These are phyloP conservation scores for Odontomachus brunneus DNA, from an alignment of 1,140 invertebrate species.

Conservation along the genomic window DNA sequence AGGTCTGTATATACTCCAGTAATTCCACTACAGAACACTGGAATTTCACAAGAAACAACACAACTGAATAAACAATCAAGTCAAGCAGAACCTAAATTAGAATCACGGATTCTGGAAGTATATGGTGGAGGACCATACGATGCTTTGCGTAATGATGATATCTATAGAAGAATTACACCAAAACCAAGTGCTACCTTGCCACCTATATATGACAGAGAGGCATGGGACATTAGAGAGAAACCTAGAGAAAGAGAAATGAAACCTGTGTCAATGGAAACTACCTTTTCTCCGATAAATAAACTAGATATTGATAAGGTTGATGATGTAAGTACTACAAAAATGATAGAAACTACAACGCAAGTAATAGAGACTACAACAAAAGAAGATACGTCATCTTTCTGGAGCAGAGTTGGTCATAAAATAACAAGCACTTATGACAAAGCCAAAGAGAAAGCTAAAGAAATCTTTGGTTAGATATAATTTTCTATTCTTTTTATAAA, in stretches of 20 bases:
- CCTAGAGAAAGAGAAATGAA: constrained; percentile 55
- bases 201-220: constrained; percentile 63
- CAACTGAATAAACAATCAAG: not conserved
- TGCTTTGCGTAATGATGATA: constrained; percentile 64
- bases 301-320: not conserved
- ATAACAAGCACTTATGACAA: constrained; percentile 81
- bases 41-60: not conserved
- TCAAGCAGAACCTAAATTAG: constrained; percentile 12
- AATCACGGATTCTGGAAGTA: constrained; percentile 77
- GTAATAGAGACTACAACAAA: constrained; percentile 67
- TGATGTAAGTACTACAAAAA: constrained; percentile 28
- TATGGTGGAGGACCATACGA: constrained; percentile 78
- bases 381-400: constrained; percentile 84
- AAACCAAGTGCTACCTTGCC: constrained; percentile 78
- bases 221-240: constrained; percentile 78
- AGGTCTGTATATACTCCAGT: not conserved
- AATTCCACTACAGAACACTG: constrained; percentile 1
- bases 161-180: constrained; percentile 70
- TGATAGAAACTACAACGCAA: constrained; percentile 34
- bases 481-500: constrained; percentile 33
- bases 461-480: constrained; percentile 83
- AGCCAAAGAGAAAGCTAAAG: constrained; percentile 85
- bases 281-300: constrained; percentile 43
- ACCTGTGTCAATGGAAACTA: not conserved
- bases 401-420: constrained; percentile 85